Conservation (phyloP, 1,140 invertebrate genomes). For the Andricus grossulariae region DNA sequence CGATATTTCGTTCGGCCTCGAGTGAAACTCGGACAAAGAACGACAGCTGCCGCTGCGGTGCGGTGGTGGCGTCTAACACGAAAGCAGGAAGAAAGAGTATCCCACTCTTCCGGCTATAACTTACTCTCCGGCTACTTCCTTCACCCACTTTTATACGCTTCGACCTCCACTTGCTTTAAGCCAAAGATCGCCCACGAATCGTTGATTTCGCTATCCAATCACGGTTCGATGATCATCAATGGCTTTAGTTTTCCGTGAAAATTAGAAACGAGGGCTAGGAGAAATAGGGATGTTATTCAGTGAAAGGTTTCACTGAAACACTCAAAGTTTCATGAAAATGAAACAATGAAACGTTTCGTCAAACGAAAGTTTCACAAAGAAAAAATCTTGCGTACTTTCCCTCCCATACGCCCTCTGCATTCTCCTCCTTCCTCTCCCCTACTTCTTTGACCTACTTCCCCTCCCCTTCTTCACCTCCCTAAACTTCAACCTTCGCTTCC, state of each 20-base stretch:
- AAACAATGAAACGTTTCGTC: too few relatives aligned
- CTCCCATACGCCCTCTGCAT: too few relatives aligned
- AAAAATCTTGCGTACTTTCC: too few relatives aligned
- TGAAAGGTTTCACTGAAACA: too few relatives aligned
- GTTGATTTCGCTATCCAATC: conserved; percentile 5
- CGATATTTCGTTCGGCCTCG: background rate
- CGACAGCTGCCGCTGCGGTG: conserved; percentile 4
- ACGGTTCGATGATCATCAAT: conserved; percentile 11
- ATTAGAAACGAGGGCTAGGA: background rate
- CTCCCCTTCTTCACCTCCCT: too few relatives aligned
- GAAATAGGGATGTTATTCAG: background rate
- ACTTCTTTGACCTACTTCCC: too few relatives aligned
- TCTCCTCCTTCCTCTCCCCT: too few relatives aligned
- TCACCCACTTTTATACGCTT: background rate
- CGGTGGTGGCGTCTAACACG: background rate
- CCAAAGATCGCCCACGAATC: background rate
- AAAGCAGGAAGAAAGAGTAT: conserved; percentile 26
- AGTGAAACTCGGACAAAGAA: background rate
- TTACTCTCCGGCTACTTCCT: too few relatives aligned
- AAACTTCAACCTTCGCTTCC: too few relatives aligned
- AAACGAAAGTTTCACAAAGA: background rate
- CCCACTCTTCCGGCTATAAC: background rate
- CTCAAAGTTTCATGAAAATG: too few relatives aligned
- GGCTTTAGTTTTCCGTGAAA: background rate
- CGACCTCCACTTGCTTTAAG: background rate